A percentile compares a stretch with the other conserved stretches of the same genome.
Evolutionary conservation across 2,797 vertebrate species (phyloP).

Genomic region (Mus spretus): DNA sequence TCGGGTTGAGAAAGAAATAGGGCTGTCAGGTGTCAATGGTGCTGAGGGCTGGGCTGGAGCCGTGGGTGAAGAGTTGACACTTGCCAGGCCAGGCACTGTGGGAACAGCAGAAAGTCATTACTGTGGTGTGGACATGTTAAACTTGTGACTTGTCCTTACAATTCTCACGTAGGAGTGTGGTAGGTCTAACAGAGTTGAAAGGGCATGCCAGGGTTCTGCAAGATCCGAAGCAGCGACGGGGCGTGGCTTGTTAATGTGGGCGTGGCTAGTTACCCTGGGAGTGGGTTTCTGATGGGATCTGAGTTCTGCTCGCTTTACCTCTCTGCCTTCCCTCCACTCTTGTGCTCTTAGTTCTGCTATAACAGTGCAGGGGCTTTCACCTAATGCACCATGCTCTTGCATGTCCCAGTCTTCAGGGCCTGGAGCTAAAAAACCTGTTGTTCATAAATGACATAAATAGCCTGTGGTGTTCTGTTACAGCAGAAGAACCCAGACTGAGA

Average conservation of each 20-base stretch:
- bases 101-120: not conserved
- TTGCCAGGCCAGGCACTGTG: not conserved
- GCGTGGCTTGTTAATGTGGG: too few species aligned
- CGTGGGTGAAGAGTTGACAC: not conserved
- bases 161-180: not conserved
- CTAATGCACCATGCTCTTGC: too few species aligned
- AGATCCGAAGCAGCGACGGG: not conserved
- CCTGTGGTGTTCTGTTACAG: not conserved
- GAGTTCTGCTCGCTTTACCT: not conserved
- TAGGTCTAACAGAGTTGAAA: fast-evolving
- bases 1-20: not conserved
- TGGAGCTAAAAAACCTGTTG: not conserved
- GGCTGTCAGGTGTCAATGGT: not conserved
- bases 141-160: too few species aligned
- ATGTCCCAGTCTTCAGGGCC: not conserved
- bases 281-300: fast-evolving
- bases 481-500: not conserved
- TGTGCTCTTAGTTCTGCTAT: not conserved
- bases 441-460: not conserved
- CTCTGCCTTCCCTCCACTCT: not conserved
- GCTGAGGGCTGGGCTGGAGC: not conserved
- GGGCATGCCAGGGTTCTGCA: not conserved
- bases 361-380: too few species aligned
- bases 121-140: not conserved
- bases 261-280: too few species aligned